Conservation (phyloP, 2,113 vertebrate species). For the Salvelinus namaycush region DNA sequence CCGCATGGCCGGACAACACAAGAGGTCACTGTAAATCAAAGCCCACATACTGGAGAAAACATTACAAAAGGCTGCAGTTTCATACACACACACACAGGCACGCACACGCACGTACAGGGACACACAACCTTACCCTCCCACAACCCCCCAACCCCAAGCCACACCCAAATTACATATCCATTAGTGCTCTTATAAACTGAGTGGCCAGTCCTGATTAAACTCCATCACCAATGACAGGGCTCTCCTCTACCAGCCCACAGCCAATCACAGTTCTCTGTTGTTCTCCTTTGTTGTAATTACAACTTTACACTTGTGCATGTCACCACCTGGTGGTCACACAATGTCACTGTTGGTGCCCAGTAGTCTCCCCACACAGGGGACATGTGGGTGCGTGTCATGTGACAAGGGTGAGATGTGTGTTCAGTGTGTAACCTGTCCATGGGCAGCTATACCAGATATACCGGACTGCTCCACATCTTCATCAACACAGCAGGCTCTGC, state of each 20-base stretch:
- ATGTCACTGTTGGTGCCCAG: conserved; percentile 52
- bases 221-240: conserved; percentile 10
- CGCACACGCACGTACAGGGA: neutral
- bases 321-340: conserved; percentile 77
- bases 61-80: neutral
- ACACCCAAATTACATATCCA: neutral
- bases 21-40: conserved; percentile 1
- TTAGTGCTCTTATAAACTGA: conserved; percentile 4
- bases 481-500: too few species aligned
- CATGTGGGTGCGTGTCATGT: neutral
- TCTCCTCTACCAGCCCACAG: neutral
- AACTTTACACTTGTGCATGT: conserved; percentile 71
- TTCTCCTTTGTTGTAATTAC: conserved; percentile 68
- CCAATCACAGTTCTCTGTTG: conserved; percentile 26
- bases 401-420: too few species aligned
- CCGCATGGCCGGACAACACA: neutral
- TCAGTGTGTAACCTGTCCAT: too few species aligned
- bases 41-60: conserved; percentile 10
- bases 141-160: too few species aligned
- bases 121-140: neutral
- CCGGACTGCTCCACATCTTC: too few species aligned
- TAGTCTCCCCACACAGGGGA: conserved; percentile 16
- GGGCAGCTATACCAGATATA: too few species aligned
- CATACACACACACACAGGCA: conserved; percentile 14
- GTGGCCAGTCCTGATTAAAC: conserved; percentile 7